A percentile compares a stretch with the other conserved stretches of the same genome.
Conservation (phyloP, 2,797 vertebrate genomes). For the Ctenochaetus hawaiiensis region DNA sequence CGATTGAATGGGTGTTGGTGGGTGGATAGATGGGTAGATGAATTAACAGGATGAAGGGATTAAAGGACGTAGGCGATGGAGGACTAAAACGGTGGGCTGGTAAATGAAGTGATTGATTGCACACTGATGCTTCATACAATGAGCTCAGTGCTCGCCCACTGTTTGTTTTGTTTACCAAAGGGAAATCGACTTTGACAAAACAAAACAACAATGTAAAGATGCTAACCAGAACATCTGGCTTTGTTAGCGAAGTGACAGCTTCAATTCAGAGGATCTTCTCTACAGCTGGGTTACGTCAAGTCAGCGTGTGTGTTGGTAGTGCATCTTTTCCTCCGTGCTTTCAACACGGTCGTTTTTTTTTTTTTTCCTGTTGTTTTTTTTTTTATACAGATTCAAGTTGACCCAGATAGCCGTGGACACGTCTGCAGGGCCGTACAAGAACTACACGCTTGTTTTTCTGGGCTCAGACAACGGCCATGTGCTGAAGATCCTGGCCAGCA, state of each 20-base stretch:
- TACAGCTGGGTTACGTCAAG: neutral
- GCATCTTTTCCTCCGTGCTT: neutral
- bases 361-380: no score
- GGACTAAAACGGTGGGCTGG: constrained; percentile 36
- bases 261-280: neutral
- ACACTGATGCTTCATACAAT: constrained; percentile 51
- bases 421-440: constrained; percentile 86
- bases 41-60: constrained; percentile 60
- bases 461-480: constrained; percentile 91
- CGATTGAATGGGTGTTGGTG: constrained; percentile 43
- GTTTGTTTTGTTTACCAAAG: constrained; percentile 48
- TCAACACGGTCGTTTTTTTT: neutral
- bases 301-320: neutral
- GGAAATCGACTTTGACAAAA: constrained; percentile 48
- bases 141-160: constrained; percentile 62
- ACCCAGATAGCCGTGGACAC: constrained; percentile 93
- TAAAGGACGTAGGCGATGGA: constrained; percentile 58
- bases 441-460: constrained; percentile 92
- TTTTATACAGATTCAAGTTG: constrained; percentile 85
- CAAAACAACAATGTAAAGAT: constrained; percentile 26
- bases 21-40: constrained; percentile 37
- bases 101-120: constrained; percentile 65
- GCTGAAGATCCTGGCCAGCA: constrained; percentile 89
- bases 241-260: constrained; percentile 1
- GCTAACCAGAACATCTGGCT: constrained; percentile 6